Percentiles rank a stretch among this genome's conserved stretches.
Conservation (phyloP, 1,140 invertebrate species). For the Hirudo medicinalis region DNA sequence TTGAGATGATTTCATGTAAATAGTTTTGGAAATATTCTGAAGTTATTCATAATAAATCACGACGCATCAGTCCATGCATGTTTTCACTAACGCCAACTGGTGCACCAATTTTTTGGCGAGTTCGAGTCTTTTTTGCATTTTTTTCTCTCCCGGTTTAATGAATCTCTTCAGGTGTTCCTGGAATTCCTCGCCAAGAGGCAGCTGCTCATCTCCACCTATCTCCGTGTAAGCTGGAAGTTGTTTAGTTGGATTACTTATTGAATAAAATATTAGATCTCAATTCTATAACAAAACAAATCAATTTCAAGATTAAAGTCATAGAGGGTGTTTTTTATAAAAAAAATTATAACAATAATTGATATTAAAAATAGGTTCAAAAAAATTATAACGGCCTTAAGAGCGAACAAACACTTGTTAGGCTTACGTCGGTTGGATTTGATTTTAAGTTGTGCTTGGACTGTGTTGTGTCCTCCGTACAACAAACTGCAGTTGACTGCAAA, state of each 20-base stretch:
- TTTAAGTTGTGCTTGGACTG: slow-evolving; percentile 38
- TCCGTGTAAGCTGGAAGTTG: slow-evolving; percentile 24
- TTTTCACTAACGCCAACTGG: slow-evolving; percentile 20
- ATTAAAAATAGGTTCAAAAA: too few species aligned
- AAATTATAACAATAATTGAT: too few species aligned
- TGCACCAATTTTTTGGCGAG: slow-evolving; percentile 22
- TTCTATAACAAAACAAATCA: neutral
- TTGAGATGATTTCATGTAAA: too few species aligned
- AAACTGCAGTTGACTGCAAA: slow-evolving; percentile 37
- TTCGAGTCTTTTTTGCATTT: slow-evolving; percentile 21
- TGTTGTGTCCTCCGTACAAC: slow-evolving; percentile 39
- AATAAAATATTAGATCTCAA: neutral
- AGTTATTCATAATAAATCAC: too few species aligned
- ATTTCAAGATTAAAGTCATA: neutral
- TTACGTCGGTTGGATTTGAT: slow-evolving; percentile 38
- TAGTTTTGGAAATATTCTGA: too few species aligned
- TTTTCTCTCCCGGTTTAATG: slow-evolving; percentile 21
- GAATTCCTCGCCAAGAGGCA: slow-evolving; percentile 25
- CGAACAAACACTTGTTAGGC: slow-evolving; percentile 1
- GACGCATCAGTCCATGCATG: too few species aligned
- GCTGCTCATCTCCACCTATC: slow-evolving; percentile 24
- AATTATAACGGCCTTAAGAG: too few species aligned
- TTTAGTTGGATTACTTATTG: neutral
- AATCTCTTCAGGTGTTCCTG: slow-evolving; percentile 25
- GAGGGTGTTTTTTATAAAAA: too few species aligned